phyloP scores from a whole-genome alignment of 1,140 invertebrate genomes.

The roundworm (Caenorhabditis elegans) region WBcel235 BX284602.5:7145001-7145500 shows the following conservation, averaged over 20 bases:
- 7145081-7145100: conserved; percentile 55
- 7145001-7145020: conserved; percentile 58
- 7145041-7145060: conserved; percentile 62
- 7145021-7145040: conserved; percentile 59
- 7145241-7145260: conserved; percentile 12
- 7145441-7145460: no score
- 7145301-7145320: conserved; percentile 63
- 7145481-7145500: no score
- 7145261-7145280: conserved; percentile 52
- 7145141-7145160: conserved; percentile 51
- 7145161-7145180: conserved; percentile 45
- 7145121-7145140: conserved; percentile 41
- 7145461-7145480: no score
- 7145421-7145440: no score
- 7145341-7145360: conserved; percentile 56
- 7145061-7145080: conserved; percentile 60
- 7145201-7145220: conserved; percentile 42
- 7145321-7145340: conserved; percentile 63
- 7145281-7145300: conserved; percentile 56
- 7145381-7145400: not conserved
- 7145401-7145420: not conserved
- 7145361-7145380: no score
- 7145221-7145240: conserved; percentile 7
- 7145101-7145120: conserved; percentile 60
- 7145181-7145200: conserved; percentile 51